Percentiles rank a stretch among this genome's conserved stretches.
phyloP scores from a whole-genome alignment of 2,888 invertebrate species.

The Iphiclides podalirius region DNA sequence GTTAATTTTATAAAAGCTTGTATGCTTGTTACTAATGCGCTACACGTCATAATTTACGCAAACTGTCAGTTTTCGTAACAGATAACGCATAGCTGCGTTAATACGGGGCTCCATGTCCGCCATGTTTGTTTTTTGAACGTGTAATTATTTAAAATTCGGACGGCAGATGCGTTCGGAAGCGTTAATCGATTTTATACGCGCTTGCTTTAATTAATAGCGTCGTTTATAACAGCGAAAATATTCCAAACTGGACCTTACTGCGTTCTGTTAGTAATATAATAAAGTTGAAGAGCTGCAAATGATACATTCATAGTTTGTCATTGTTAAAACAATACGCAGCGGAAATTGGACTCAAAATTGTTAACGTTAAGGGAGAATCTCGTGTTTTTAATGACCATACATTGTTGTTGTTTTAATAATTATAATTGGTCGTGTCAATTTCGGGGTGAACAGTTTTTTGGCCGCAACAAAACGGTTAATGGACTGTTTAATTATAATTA shows the following conservation, averaged over 20 bases:
- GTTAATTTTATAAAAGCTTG: constrained; percentile 8
- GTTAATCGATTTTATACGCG: constrained; percentile 48
- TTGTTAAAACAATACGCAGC: background rate
- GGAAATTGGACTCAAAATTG: constrained; percentile 1
- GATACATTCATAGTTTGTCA: background rate
- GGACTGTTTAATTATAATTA: constrained; percentile 46
- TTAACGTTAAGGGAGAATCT: constrained; percentile 1
- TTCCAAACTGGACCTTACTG: constrained; percentile 8
- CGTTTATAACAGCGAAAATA: background rate
- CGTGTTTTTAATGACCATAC: background rate
- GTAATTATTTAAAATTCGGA: constrained; percentile 71
- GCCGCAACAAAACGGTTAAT: constrained; percentile 45
- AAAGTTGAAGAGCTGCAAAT: background rate
- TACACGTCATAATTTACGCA: constrained; percentile 49
- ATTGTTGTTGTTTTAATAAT: constrained; percentile 24
- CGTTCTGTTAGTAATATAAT: constrained; percentile 13
- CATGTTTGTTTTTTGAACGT: constrained; percentile 57
- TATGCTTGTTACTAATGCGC: constrained; percentile 5
- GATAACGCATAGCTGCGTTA: constrained; percentile 49
- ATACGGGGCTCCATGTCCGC: constrained; percentile 52
- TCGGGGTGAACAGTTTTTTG: constrained; percentile 26
- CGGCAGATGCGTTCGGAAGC: constrained; percentile 66
- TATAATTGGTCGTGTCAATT: constrained; percentile 24
- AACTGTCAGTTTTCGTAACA: constrained; percentile 58
- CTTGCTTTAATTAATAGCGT: background rate